phyloP scores from a whole-genome alignment of 92 coral and sea anemone species.

The Porites divaricata region DNA sequence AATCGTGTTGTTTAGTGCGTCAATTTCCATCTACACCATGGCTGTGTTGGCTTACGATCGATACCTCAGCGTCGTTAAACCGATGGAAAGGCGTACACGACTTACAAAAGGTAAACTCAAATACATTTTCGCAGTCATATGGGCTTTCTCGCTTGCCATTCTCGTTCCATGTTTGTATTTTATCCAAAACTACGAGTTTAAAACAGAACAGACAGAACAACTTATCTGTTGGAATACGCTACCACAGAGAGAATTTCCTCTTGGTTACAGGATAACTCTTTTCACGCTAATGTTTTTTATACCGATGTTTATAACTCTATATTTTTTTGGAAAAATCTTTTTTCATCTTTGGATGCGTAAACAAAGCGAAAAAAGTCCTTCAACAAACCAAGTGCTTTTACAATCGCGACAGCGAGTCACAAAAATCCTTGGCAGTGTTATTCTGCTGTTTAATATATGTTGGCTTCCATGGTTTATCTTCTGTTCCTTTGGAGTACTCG shows the following conservation, averaged over 20 bases:
- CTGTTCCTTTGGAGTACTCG: constrained; percentile 31
- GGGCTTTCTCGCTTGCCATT: constrained; percentile 48
- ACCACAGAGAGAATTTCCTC: constrained; percentile 50
- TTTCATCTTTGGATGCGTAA: constrained; percentile 62
- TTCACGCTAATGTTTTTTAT: constrained; percentile 60
- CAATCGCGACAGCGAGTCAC: constrained; percentile 70
- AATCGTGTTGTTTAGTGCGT: constrained; percentile 56
- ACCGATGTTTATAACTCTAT: constrained; percentile 56
- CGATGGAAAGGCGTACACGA: constrained; percentile 49
- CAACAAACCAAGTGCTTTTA: constrained; percentile 51
- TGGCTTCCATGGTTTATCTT: constrained; percentile 82
- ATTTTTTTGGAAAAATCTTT: constrained; percentile 26
- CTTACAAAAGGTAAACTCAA: constrained; percentile 48
- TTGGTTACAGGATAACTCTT: constrained; percentile 47
- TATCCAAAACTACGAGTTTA: constrained; percentile 9
- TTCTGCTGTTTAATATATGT: constrained; percentile 70
- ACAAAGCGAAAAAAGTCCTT: not conserved
- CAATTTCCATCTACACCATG: constrained; percentile 69
- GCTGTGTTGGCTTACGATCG: constrained; percentile 64
- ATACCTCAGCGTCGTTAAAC: constrained; percentile 66
- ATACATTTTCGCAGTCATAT: constrained; percentile 54
- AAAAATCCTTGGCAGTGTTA: constrained; percentile 60
- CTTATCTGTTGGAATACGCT: constrained; percentile 75
- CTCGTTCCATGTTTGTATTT: constrained; percentile 49
- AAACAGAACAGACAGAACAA: not conserved